A percentile compares a stretch with the other conserved stretches of the same genome.
phyloP scores from a whole-genome alignment of 2,888 invertebrate genomes.

The Philereme vetulata region DNA sequence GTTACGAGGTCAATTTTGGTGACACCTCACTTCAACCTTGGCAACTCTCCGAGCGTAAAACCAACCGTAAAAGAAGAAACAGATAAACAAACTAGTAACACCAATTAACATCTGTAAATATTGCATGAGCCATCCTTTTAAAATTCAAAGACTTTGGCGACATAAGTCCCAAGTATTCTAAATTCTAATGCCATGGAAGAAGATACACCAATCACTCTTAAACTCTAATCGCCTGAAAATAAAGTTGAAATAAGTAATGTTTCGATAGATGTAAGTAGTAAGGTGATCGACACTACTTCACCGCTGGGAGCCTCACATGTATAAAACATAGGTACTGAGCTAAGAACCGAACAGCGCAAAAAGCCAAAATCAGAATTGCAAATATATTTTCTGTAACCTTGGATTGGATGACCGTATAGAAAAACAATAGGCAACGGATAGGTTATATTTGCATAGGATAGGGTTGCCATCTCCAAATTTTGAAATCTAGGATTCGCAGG shows the following conservation, averaged over 20 bases:
- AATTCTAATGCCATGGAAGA: conserved; percentile 20
- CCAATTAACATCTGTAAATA: conserved; percentile 8
- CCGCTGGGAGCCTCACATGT: conserved; percentile 65
- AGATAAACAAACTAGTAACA: background rate
- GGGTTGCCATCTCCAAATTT: too few relatives aligned
- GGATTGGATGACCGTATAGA: conserved; percentile 59
- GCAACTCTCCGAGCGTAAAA: background rate
- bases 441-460: too few relatives aligned
- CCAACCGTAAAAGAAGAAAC: background rate
- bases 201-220: conserved; percentile 10
- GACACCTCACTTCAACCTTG: background rate
- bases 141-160: conserved; percentile 34
- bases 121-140: conserved; percentile 23
- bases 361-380: conserved; percentile 70
- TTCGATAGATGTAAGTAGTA: conserved; percentile 40
- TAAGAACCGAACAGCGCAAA: conserved; percentile 66
- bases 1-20: too few relatives aligned
- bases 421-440: conserved; percentile 17
- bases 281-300: conserved; percentile 69
- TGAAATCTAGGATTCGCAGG: too few relatives aligned
- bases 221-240: conserved; percentile 30
- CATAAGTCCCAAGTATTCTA: conserved; percentile 29
- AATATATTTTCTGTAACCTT: conserved; percentile 75
- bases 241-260: conserved; percentile 42
- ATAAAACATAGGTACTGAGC: conserved; percentile 65